Evolutionary conservation across 2,113 vertebrate species (phyloP).

Genomic region (Tachuris rubrigastra): DNA sequence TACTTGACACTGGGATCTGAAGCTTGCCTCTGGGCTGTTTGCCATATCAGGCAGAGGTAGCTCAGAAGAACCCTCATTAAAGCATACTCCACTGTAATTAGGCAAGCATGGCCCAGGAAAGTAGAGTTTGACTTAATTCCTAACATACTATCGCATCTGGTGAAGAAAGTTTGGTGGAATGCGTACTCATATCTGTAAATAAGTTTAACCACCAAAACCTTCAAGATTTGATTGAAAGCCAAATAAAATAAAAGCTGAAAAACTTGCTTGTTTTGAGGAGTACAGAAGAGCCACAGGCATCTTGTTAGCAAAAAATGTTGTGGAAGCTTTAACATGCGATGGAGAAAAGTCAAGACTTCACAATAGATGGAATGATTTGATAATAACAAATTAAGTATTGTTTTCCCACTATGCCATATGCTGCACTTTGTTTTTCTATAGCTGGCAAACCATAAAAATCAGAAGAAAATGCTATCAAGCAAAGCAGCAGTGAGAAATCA

Average conservation of each 20-base stretch:
- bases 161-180: background rate
- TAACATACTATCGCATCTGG: background rate
- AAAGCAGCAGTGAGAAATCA: background rate
- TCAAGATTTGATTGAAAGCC: background rate
- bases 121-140: conserved; percentile 17
- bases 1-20: background rate
- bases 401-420: background rate
- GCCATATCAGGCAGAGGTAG: background rate
- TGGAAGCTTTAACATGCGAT: background rate
- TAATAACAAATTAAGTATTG: background rate
- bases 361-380: background rate
- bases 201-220: background rate
- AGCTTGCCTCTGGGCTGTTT: conserved; percentile 10
- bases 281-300: background rate
- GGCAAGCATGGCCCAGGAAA: background rate
- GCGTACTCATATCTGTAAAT: background rate
- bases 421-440: background rate
- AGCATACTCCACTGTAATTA: conserved; percentile 10
- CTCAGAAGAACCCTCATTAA: conserved; percentile 28
- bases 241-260: background rate
- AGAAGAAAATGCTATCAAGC: background rate
- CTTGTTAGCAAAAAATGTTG: background rate
- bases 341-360: background rate
- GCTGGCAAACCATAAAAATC: background rate
- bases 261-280: background rate